These are phyloP conservation scores for Xyliphius kryptos DNA, from an alignment of 2,113 vertebrate species.

Conservation along the genomic window DNA sequence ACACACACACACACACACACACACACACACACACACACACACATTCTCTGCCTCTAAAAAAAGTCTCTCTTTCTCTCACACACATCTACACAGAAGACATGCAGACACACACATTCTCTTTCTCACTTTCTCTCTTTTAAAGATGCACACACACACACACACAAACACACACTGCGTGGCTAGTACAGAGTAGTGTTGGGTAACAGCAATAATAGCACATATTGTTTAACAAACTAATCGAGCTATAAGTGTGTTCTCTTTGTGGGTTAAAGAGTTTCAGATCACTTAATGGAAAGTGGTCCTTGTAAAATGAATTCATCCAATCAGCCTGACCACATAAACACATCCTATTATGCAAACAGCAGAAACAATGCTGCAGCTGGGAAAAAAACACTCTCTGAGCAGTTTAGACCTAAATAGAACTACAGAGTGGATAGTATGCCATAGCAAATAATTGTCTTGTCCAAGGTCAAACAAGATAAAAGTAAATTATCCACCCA, in stretches of 20 bases:
- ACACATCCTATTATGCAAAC: constrained; percentile 36
- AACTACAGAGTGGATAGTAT: background rate
- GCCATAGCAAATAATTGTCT: too few species aligned
- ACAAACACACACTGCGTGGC: background rate
- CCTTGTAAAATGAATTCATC: constrained; percentile 41
- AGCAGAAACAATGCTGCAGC: constrained; percentile 32
- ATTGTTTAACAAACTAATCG: constrained; percentile 37
- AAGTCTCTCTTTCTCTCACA: too few species aligned
- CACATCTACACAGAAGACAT: too few species aligned
- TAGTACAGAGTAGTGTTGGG: constrained; percentile 29
- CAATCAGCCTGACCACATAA: constrained; percentile 33
- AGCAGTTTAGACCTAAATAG: constrained; percentile 20
- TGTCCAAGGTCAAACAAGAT: too few species aligned
- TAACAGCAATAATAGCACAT: constrained; percentile 31
- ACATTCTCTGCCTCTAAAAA: too few species aligned
- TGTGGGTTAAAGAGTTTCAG: constrained; percentile 41
- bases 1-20: constrained; percentile 18
- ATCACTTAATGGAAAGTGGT: constrained; percentile 43
- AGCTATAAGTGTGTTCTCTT: constrained; percentile 30
- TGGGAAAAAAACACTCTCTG: constrained; percentile 26
- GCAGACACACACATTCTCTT: too few species aligned
- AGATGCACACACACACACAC: background rate
- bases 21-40: too few species aligned
- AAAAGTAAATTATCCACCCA: too few species aligned
- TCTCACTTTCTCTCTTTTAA: too few species aligned